A percentile compares a stretch with the other conserved stretches of the same genome.
Evolutionary conservation across 1,140 invertebrate genomes (phyloP).

Genomic region (Penaeus japonicus): DNA sequence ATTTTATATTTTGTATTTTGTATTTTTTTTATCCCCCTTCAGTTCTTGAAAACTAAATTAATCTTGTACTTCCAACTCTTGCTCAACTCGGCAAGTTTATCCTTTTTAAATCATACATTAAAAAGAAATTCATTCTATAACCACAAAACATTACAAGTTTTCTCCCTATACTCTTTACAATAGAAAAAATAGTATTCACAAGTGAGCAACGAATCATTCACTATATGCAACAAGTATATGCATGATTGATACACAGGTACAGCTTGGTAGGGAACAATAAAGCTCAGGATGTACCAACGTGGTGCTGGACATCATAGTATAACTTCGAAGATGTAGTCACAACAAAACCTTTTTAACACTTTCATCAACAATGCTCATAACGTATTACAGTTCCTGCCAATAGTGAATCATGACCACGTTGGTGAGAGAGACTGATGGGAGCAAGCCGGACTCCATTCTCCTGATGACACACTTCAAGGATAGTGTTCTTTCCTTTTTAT

Average conservation of each 20-base stretch:
- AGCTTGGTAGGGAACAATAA: conserved; percentile 43
- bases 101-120: neutral
- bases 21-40: conserved; percentile 32
- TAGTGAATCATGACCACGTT: conserved; percentile 19
- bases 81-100: conserved; percentile 46
- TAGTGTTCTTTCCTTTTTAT: no score
- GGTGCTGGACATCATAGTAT: neutral
- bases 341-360: neutral
- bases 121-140: conserved; percentile 34
- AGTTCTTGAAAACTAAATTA: conserved; percentile 46
- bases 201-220: conserved; percentile 49
- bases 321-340: neutral
- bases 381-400: conserved; percentile 2
- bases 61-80: conserved; percentile 53
- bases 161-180: conserved; percentile 34
- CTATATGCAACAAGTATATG: conserved; percentile 52
- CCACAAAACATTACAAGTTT: conserved; percentile 23
- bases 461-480: neutral
- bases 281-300: conserved; percentile 22
- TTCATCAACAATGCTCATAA: neutral
- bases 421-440: conserved; percentile 27
- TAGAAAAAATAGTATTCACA: conserved; percentile 55
- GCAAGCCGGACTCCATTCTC: conserved; percentile 35
- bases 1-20: conserved; percentile 2
- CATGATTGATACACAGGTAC: conserved; percentile 52